These are phyloP conservation scores for Pemphredon lugubris DNA, from an alignment of 2,888 invertebrate genomes.

Conservation along the genomic window DNA sequence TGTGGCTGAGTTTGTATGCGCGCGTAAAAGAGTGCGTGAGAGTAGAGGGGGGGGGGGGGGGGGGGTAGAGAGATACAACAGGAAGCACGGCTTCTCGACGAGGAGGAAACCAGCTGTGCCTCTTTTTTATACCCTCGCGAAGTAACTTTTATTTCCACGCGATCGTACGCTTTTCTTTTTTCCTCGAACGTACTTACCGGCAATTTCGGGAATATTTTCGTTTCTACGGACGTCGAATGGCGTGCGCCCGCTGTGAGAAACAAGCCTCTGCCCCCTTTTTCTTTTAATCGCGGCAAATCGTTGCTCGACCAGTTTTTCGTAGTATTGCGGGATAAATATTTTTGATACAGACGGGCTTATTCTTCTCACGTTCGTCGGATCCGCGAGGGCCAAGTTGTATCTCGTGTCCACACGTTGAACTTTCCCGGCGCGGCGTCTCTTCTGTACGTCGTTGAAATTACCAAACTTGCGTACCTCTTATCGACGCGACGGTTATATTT, in stretches of 20 bases:
- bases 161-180: constrained; percentile 36
- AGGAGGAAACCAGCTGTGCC: constrained; percentile 45
- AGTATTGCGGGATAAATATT: background rate
- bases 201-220: constrained; percentile 48
- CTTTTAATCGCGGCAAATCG: background rate
- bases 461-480: background rate
- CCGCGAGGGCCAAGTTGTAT: background rate
- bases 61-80: constrained; percentile 28
- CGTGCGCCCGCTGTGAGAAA: too few relatives aligned
- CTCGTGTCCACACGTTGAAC: constrained; percentile 51
- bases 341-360: background rate
- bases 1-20: too few relatives aligned
- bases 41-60: too few relatives aligned
- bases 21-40: too few relatives aligned
- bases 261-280: background rate
- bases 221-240: too few relatives aligned
- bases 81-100: constrained; percentile 44
- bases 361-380: background rate
- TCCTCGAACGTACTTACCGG: constrained; percentile 34
- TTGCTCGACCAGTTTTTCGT: background rate
- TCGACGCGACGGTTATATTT: too few relatives aligned
- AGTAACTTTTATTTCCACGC: constrained; percentile 42
- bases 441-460: constrained; percentile 38
- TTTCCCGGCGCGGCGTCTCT: constrained; percentile 26
- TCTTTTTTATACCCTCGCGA: constrained; percentile 40